Evolutionary conservation across 37 sponge, comb jelly and placozoan genomes (phyloP).

Genomic region (Geodia barretti): DNA sequence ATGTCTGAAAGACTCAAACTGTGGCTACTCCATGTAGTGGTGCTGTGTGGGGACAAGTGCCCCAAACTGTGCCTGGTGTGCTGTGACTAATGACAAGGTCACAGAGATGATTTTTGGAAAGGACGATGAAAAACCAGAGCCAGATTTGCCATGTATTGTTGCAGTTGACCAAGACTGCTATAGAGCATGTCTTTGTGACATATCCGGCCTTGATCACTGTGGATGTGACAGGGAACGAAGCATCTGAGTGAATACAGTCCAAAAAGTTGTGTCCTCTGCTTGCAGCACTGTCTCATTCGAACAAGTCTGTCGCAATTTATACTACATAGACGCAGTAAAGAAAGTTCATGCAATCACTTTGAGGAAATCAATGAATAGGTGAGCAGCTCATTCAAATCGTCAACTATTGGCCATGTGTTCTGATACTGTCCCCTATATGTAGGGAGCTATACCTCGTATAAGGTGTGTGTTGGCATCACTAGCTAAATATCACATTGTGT

Average conservation of each 20-base stretch:
- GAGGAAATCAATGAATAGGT: constrained; percentile 63
- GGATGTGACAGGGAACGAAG: constrained; percentile 59
- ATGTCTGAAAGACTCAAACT: constrained; percentile 34
- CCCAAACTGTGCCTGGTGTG: constrained; percentile 70
- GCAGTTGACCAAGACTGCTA: constrained; percentile 72
- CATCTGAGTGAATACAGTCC: constrained; percentile 42
- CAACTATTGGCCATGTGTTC: no score
- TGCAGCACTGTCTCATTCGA: constrained; percentile 85
- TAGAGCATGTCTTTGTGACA: constrained; percentile 79
- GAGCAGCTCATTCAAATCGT: no score
- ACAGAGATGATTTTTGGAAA: constrained; percentile 81
- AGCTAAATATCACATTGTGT: no score
- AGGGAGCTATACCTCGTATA: not conserved
- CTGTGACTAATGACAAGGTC: constrained; percentile 47
- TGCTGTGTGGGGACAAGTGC: constrained; percentile 88
- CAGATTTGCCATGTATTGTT: constrained; percentile 88
- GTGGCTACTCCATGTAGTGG: constrained; percentile 83
- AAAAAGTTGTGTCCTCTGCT: constrained; percentile 73
- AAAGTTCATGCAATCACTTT: constrained; percentile 38
- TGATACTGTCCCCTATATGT: not conserved
- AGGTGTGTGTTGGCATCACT: no score
- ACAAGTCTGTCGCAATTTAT: constrained; percentile 57
- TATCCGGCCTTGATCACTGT: constrained; percentile 75
- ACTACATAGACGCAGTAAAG: constrained; percentile 83
- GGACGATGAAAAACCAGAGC: constrained; percentile 80